Evolutionary conservation across 2,113 vertebrate species (phyloP), one percentile per base, ranked within the genome.

Genomic region (Megatriorchis doriae): DNA sequence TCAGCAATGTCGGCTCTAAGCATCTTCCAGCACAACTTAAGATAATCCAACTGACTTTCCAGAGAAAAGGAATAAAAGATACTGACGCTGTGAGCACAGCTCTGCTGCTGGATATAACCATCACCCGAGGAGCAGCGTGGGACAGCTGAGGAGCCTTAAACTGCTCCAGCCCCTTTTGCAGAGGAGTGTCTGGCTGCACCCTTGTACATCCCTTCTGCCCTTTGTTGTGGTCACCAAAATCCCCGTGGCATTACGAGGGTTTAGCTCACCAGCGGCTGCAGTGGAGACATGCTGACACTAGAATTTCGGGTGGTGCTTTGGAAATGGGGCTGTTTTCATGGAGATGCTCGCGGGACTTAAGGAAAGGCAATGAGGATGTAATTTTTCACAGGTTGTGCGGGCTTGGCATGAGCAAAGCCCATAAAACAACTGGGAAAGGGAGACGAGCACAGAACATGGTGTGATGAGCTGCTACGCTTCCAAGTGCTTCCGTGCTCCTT

Each of bases 51-150:
- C 7, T 9, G 79, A 9, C 55, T 77, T 48, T 10, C 25, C 58
- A 29, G 48, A 20, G 26, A 25, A 56, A 48, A 61, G 34, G 68
- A 63, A 16, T 19, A 2, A 26, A 26, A 90, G 56, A 52, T 1
- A 1, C 9, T 2, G 29, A n/a, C 11, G 1, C 48, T 23, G 29
- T 2, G 16, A 74, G 61, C 53, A 27, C 16, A 27, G 18, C 53
- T 65, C 43, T 61, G 4, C 77, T 81, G 40, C 58, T 15, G 13
- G 29, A 10, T 15, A 3, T 13, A 7, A 29, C 47, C 58, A 16
- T n/a, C 63, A 20, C 29, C 29, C 7, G 13, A 25, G 77, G 53
- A 59, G 63, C 68, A 50, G 48, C 0, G 0, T 2, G 2, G 62
- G 67, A 21, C 14, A 3, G 45, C 1, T 1, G 34, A 47, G 20